phyloP scores from a whole-genome alignment of 2,113 vertebrate species.

The Poeciliopsis retropinna region DNA sequence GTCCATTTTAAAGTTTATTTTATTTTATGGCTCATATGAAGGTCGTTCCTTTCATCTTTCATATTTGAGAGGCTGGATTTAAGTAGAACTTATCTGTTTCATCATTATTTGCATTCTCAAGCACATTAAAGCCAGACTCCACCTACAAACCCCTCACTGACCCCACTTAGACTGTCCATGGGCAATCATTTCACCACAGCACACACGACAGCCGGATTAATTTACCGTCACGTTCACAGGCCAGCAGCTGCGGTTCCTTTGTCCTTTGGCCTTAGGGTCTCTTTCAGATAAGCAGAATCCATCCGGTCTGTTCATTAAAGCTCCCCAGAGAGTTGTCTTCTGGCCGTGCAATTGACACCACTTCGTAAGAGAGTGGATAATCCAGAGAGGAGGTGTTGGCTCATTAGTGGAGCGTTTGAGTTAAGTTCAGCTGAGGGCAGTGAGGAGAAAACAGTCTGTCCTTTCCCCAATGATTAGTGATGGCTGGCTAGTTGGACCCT shows the following conservation, averaged over 20 bases:
- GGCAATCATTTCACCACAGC: constrained; percentile 1
- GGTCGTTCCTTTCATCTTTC: neutral
- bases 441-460: constrained; percentile 17
- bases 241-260: constrained; percentile 2
- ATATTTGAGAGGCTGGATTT: neutral
- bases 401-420: constrained; percentile 38
- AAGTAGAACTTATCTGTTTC: neutral
- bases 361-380: constrained; percentile 33
- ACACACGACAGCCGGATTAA: constrained; percentile 5
- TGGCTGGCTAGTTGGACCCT: constrained; percentile 27
- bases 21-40: neutral
- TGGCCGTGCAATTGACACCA: constrained; percentile 27
- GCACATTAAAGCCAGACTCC: neutral
- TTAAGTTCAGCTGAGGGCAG: constrained; percentile 30
- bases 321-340: constrained; percentile 16
- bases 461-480: constrained; percentile 27
- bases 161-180: neutral
- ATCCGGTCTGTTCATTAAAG: constrained; percentile 36
- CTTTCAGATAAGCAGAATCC: constrained; percentile 18
- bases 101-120: neutral
- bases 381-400: constrained; percentile 16
- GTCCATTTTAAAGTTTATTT: neutral
- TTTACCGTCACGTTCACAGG: constrained; percentile 20
- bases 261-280: constrained; percentile 30
- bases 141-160: neutral